phyloP scores from a whole-genome alignment of 1,140 invertebrate genomes.

The Papilio helenus region DNA sequence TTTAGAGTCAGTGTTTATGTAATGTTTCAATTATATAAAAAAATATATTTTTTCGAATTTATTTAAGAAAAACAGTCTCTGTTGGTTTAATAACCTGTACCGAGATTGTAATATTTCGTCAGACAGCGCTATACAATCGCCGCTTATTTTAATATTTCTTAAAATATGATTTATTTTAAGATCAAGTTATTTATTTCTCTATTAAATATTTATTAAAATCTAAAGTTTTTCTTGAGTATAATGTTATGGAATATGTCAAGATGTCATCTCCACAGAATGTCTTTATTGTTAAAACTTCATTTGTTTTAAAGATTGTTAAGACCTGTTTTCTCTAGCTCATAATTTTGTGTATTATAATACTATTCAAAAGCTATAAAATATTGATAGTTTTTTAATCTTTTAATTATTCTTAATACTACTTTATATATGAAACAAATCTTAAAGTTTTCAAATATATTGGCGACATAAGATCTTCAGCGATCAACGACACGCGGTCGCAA shows the following conservation, averaged over 20 bases:
- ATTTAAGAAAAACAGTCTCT: slow-evolving; percentile 1
- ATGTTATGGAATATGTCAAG: background rate
- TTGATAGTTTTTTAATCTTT: background rate
- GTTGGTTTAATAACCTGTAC: background rate
- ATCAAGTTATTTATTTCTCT: background rate
- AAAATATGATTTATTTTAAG: slow-evolving; percentile 33
- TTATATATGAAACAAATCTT: background rate
- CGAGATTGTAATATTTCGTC: slow-evolving; percentile 11
- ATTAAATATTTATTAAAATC: slow-evolving; percentile 7
- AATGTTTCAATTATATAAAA: background rate
- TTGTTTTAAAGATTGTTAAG: background rate
- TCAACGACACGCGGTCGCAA: no score
- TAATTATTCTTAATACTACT: background rate
- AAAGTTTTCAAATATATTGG: no score
- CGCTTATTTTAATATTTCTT: slow-evolving; percentile 18
- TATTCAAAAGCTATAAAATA: background rate
- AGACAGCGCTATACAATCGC: slow-evolving; percentile 17
- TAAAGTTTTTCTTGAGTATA: background rate
- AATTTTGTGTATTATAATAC: background rate
- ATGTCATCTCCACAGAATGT: background rate
- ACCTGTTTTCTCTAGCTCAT: background rate
- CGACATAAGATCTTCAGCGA: no score
- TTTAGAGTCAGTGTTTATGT: no score
- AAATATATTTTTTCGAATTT: background rate
- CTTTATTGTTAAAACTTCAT: background rate